Base-by-base conservation (phyloP, 2,888 invertebrate species). In the Cryptocephalus primarius region DNA sequence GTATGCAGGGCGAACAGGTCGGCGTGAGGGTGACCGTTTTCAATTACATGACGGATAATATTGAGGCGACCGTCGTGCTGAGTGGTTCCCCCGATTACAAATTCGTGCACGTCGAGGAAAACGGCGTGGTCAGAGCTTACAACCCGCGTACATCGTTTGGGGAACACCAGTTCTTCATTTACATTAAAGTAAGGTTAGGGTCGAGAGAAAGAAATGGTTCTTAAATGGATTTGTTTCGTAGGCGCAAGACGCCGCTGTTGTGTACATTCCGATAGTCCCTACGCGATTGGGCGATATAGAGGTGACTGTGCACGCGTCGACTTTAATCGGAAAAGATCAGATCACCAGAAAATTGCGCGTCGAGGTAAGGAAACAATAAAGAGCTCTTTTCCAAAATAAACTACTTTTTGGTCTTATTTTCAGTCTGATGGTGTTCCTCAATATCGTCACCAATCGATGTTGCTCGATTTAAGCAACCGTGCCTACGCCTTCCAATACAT, bases 101-200 rank as follows among this genome's bases (percentile, higher is more conserved):
- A 71, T 92, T 90, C 62, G 87, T 92, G 32, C 92, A 93, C 60
- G 92, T 93, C 8, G 92, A 91, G 68, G 83, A 87, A 59, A 81
- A 88, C 60, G 92, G 92, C 44, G 82, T 88, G 46, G 88, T 88
- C 43, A 78, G 83, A 1, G 88, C 93, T 0, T 95, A 94, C 71
- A 87, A 84, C 69, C 94, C 95, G 0, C 78, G 88, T 51, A 92
- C 92, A 3, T 88, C 91, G 1, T 85, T 80, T 66, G 94, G 94
- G 48, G 93, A 95, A 69, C 92, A 94, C 72, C 94, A 96, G 69
- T 93, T 94, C 73, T 88, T 95, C 68, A 81, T 94, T 58, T 93
- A 85, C 74, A 81, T 92, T 45, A 64, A 65, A 57, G 65, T 65
- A 44, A 14, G 9, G 34, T 8, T 12, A 3, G 8, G 12, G 4